Evolutionary conservation across 1,140 invertebrate genomes (phyloP).

Genomic region (Halictus rubicundus): DNA sequence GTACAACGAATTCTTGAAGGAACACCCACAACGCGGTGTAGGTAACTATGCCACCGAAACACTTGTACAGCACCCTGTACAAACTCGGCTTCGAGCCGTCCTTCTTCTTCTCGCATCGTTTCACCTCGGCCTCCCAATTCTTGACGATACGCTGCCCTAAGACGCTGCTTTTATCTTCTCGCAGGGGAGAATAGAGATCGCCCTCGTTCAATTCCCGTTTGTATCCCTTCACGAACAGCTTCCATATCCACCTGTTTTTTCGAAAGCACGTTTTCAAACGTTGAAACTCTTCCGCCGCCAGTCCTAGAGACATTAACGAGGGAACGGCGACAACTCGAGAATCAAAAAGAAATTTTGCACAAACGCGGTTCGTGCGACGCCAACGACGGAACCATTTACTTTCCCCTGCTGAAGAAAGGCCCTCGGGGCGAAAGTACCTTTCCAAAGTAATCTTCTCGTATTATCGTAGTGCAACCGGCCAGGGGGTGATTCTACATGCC

Average conservation of each 20-base stretch:
- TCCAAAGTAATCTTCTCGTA: no score
- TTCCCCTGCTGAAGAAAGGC: no score
- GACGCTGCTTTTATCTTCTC: constrained; percentile 82
- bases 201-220: constrained; percentile 83
- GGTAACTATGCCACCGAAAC: constrained; percentile 75
- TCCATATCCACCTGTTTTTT: constrained; percentile 80
- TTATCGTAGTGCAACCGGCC: no score
- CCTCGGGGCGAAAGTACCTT: no score
- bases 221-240: constrained; percentile 81
- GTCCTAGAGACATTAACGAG: no score
- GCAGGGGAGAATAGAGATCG: constrained; percentile 84
- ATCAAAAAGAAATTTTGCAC: no score
- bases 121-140: constrained; percentile 80
- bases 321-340: no score
- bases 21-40: constrained; percentile 19
- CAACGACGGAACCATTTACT: no score
- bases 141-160: constrained; percentile 82
- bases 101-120: constrained; percentile 52
- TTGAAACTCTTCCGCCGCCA: neutral
- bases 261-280: neutral
- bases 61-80: constrained; percentile 75
- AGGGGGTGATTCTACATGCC: no score
- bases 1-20: constrained; percentile 28
- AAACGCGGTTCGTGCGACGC: no score
- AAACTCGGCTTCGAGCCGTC: constrained; percentile 72